Base-by-base conservation (phyloP, 2,888 invertebrate species). In the Chelonus formosanus region DNA sequence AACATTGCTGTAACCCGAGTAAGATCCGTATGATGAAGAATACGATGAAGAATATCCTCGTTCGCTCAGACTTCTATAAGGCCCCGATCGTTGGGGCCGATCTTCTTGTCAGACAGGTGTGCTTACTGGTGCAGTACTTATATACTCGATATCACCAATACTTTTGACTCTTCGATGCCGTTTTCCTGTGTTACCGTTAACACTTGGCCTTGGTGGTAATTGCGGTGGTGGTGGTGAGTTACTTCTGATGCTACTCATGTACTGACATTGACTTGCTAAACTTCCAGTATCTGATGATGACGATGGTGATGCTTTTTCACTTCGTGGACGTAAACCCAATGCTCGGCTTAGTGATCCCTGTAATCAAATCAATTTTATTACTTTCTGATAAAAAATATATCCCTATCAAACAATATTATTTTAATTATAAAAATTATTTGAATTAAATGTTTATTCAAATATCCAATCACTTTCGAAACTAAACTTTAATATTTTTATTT, bases 291-390 rank as follows among this genome's bases (percentile, higher is more conserved):
- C 84, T 63, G 90, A 90, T 0, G 90, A 90, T 53, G 90, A 90
- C 0, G 90, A 90, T 0, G 90, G 90, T 0, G 90, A 90, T 0
- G 89, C 88, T 67, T 90, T 87, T 62, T 90, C 90, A 65, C 88
- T 87, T 74, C 90, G 88, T 3, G 90, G 82, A 68, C 83, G 86
- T 43, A 88, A 80, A 54, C 92, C 92, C 47, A 92, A 84, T 3
- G 92, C 92, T 68, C 92, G 87, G 67, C 90, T 90, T 82, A 92
- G 86, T 56, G 92, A 92, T 69, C 92, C 92, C 92, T 92, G 85
- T n/a, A 83, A 61, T 10, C 4, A 43, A 78, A 62, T 56, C 35
- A 2, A 20, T 52, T 40, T 47, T 56, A 50, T 64, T 58, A 34
- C 45, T 53, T 6, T 55, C 45, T 3, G 57, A 58, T 40, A 20